Evolutionary conservation across 2,888 invertebrate genomes (phyloP).

Genomic region (Brachylomia viminalis): DNA sequence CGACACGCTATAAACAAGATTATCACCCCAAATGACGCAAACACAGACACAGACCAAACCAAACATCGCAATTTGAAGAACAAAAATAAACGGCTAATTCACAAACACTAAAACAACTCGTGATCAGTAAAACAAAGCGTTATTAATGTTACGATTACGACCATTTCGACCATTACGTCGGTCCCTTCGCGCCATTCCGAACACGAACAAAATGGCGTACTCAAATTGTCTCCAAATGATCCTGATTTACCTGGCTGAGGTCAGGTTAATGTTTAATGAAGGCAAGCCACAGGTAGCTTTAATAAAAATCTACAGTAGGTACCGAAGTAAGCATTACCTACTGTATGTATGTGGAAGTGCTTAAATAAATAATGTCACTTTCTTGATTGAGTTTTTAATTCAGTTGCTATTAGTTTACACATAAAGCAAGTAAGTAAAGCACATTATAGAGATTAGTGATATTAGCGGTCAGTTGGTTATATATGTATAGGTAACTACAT

Average conservation of each 20-base stretch:
- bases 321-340: neutral
- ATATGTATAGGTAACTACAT: too few relatives aligned
- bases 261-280: slow-evolving; percentile 60
- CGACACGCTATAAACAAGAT: neutral
- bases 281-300: slow-evolving; percentile 29
- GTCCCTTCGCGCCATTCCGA: slow-evolving; percentile 34
- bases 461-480: neutral
- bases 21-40: neutral
- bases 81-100: slow-evolving; percentile 23
- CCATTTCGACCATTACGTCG: slow-evolving; percentile 18
- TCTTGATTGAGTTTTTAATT: slow-evolving; percentile 34
- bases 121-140: slow-evolving; percentile 42
- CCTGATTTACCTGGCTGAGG: slow-evolving; percentile 53
- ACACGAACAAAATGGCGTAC: slow-evolving; percentile 51
- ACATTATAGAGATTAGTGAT: neutral
- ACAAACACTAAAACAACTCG: slow-evolving; percentile 12
- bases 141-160: slow-evolving; percentile 44
- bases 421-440: neutral
- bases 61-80: neutral
- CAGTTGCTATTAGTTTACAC: neutral
- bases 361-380: slow-evolving; percentile 44
- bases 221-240: slow-evolving; percentile 56
- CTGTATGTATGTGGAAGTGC: neutral
- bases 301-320: slow-evolving; percentile 22
- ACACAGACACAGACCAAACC: too few relatives aligned